Base-by-base conservation (phyloP, 2,113 vertebrate species). In the Poeciliopsis turrubarensis region DNA sequence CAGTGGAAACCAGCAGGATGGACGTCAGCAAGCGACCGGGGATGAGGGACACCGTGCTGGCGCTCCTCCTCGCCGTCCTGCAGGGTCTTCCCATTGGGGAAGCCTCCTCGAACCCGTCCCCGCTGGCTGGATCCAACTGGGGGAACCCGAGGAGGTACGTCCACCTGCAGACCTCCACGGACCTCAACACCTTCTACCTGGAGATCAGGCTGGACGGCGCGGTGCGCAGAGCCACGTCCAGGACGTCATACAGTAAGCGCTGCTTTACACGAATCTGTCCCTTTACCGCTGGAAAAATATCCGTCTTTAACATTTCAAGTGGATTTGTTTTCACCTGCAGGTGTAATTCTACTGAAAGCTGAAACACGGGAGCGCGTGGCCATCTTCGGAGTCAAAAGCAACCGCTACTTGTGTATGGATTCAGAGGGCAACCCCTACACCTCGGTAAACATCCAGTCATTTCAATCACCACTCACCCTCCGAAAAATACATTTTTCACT, bases 181-280 rank as follows among this genome's bases (percentile, higher is more conserved):
- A 95, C 1, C 74, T 94, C 31, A 95, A 90, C 92, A 97, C 95
- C 92, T 96, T 95, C 92, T 97, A 98, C 88, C 92, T 99, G 81
- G 97, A 97, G 82, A 97, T 99, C 91, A 94, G 92, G 0, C 72
- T 92, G 0, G 95, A 96, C 0, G 97, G 98, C 65, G 93, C 91
- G 0, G 84, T 99, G 70, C 94, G 96, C 5, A 96, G 96, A 47
- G 92, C 92, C 0, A 94, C 96, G 3, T 84, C 92, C 61, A 95
- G 97, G 89, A 97, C 95, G 66, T 93, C 97, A 73, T 96, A 97
- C 83, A 99, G 98, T 99, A 92, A 97, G 97, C 71, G 94, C 31
- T 3, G 6, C 34, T 37, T 37, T 3, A 11, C 34, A 11, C 10
- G 34, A 37, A 1, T 0, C n/a, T 29, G 13, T n/a, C 4, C 12